phyloP scores from a whole-genome alignment of 2,888 invertebrate species.

The Hirtodrosophila confusa region DNA sequence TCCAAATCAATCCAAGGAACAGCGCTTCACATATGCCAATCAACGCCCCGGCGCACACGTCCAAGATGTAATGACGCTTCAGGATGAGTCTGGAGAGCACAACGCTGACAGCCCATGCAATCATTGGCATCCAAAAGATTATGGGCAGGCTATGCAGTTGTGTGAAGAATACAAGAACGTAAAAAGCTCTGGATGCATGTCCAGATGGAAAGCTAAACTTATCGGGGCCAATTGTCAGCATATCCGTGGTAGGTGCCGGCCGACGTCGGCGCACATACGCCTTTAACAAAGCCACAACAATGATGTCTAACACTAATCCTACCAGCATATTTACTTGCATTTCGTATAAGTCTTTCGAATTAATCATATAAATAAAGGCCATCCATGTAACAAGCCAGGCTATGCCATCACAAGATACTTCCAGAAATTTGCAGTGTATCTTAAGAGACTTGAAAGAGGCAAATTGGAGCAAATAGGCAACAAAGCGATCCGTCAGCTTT shows the following conservation, averaged over 20 bases:
- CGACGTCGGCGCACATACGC: conserved; percentile 91
- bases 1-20: conserved; percentile 88
- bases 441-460: conserved; percentile 77
- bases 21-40: conserved; percentile 90
- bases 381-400: conserved; percentile 92
- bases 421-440: conserved; percentile 80
- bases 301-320: conserved; percentile 91
- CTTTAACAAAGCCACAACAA: conserved; percentile 91
- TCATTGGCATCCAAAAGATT: conserved; percentile 87
- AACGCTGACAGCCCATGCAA: conserved; percentile 91
- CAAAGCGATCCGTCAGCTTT: conserved; percentile 75
- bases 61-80: conserved; percentile 94
- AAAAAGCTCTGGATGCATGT: conserved; percentile 93
- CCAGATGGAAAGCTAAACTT: conserved; percentile 97
- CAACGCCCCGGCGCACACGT: conserved; percentile 90
- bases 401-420: conserved; percentile 94
- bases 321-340: conserved; percentile 94
- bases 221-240: conserved; percentile 91
- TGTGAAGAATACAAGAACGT: conserved; percentile 90
- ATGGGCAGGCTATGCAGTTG: conserved; percentile 87
- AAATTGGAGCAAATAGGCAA: conserved; percentile 74
- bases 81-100: conserved; percentile 92
- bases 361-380: conserved; percentile 90
- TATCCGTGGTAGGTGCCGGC: conserved; percentile 89
- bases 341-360: conserved; percentile 89